Evolutionary conservation across 2,797 vertebrate genomes (phyloP).

Genomic region (Lithobates pipiens): DNA sequence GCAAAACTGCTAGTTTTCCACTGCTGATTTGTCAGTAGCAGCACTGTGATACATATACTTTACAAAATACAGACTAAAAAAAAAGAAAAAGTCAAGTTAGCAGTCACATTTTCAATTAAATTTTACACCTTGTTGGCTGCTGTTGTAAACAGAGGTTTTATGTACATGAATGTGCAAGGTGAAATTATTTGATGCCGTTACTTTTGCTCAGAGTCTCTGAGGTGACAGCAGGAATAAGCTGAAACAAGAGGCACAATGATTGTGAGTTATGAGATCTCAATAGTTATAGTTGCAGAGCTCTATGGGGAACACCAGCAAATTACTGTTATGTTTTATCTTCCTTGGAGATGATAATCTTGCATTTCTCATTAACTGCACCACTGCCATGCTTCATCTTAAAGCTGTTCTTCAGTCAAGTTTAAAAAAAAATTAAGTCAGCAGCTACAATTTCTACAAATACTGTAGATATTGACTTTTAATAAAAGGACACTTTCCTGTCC

Average conservation of each 20-base stretch:
- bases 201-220: conserved; percentile 35
- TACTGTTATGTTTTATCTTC: conserved; percentile 58
- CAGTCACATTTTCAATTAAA: neutral
- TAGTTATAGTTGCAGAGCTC: conserved; percentile 47
- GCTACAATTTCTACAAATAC: too few species aligned
- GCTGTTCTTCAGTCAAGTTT: too few species aligned
- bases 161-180: conserved; percentile 33
- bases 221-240: conserved; percentile 47
- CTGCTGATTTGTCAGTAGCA: neutral
- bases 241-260: conserved; percentile 49
- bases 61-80: too few species aligned
- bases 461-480: too few species aligned
- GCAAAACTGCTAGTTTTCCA: neutral
- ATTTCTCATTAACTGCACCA: conserved; percentile 60
- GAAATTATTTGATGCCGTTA: conserved; percentile 35
- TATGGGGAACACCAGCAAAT: conserved; percentile 55
- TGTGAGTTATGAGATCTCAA: conserved; percentile 52
- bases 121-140: conserved; percentile 43
- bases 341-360: conserved; percentile 53
- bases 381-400: conserved; percentile 46
- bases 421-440: too few species aligned
- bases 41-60: neutral
- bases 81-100: neutral
- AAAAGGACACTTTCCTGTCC: too few species aligned
- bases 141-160: conserved; percentile 41